Conservation (phyloP, 2,797 vertebrate species). For the Carcharodon carcharias region DNA sequence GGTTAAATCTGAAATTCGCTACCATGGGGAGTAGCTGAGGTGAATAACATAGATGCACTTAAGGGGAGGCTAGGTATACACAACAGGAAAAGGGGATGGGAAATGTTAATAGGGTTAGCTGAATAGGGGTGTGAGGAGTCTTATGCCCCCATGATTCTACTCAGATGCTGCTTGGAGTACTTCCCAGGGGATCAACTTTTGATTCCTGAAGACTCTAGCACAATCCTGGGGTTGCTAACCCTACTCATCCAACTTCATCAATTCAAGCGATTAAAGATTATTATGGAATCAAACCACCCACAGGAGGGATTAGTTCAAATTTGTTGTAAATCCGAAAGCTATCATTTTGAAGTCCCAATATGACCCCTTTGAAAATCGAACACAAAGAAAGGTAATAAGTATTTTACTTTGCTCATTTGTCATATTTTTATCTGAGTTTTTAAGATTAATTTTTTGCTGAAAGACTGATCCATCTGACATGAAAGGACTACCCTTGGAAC, state of each 20-base stretch:
- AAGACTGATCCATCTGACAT: background rate
- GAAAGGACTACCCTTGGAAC: background rate
- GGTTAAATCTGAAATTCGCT: background rate
- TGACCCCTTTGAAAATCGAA: background rate
- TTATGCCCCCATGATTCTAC: background rate
- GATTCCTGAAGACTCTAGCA: background rate
- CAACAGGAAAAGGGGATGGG: no score
- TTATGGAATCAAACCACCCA: background rate
- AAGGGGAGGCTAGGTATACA: background rate
- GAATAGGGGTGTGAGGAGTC: background rate
- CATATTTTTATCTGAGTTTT: background rate
- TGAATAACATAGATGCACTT: background rate
- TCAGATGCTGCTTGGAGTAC: background rate
- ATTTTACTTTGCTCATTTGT: background rate
- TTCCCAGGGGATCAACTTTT: background rate
- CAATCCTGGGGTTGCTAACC: background rate
- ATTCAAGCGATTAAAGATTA: background rate
- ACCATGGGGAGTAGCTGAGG: background rate
- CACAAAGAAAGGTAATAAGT: background rate
- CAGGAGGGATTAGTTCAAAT: background rate
- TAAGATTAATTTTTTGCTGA: background rate
- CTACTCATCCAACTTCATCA: background rate
- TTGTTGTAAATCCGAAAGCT: background rate
- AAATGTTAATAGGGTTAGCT: background rate
- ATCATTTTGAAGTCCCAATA: background rate